A percentile compares a stretch with the other conserved stretches of the same genome.
phyloP scores from a whole-genome alignment of 1,140 invertebrate genomes.

The Pemphigus obesinymphae region DNA sequence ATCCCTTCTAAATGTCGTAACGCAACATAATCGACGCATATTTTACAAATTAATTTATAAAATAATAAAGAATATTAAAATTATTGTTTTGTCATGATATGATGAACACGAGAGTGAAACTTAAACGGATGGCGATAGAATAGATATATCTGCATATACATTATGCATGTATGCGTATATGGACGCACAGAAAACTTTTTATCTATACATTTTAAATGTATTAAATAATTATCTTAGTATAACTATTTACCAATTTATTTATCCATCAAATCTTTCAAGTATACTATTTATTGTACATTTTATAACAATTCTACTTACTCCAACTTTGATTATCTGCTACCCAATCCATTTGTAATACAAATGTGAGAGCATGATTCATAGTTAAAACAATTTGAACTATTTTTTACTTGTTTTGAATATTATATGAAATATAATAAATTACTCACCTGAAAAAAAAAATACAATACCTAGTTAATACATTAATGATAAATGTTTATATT shows the following conservation, averaged over 20 bases:
- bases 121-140: not conserved
- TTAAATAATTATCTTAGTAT: no score
- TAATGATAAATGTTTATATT: not conserved
- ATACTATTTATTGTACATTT: not conserved
- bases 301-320: not conserved
- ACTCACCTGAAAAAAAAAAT: slow-evolving; percentile 24
- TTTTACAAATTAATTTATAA: slow-evolving; percentile 15
- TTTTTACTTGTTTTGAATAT: not conserved
- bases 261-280: no score
- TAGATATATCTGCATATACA: no score
- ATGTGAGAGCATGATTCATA: slow-evolving; percentile 36
- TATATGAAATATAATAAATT: not conserved
- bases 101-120: slow-evolving; percentile 10
- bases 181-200: no score
- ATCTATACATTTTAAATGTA: no score
- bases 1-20: slow-evolving; percentile 10
- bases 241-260: no score
- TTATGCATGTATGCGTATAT: no score
- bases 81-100: not conserved
- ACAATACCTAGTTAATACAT: not conserved
- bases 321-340: not conserved
- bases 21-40: not conserved
- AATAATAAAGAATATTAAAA: slow-evolving; percentile 1
- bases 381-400: not conserved
- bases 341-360: slow-evolving; percentile 39